Evolutionary conservation across 2,888 invertebrate species (phyloP).

Genomic region (Drosophila helvetica): DNA sequence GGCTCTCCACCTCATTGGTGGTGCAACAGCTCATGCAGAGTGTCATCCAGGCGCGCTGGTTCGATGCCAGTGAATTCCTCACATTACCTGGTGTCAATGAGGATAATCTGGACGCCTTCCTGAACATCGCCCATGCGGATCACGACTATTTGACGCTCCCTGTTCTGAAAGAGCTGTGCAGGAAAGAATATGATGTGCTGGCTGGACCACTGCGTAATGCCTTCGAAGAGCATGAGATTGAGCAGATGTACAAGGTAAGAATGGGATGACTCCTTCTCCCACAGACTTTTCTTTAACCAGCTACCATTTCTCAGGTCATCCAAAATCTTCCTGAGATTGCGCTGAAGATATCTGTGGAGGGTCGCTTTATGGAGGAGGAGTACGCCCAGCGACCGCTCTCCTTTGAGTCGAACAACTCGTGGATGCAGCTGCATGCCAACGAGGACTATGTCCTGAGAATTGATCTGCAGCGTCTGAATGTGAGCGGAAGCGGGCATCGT

Average conservation of each 20-base stretch:
- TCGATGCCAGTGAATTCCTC: slow-evolving; percentile 89
- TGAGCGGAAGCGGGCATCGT: slow-evolving; percentile 83
- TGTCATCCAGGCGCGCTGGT: slow-evolving; percentile 95
- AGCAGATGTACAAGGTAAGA: slow-evolving; percentile 87
- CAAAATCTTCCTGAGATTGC: slow-evolving; percentile 88
- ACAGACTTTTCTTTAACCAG: neutral
- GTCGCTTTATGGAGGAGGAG: slow-evolving; percentile 83
- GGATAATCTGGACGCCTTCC: slow-evolving; percentile 87
- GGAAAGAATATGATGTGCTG: slow-evolving; percentile 86
- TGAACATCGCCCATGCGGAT: slow-evolving; percentile 80
- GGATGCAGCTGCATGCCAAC: slow-evolving; percentile 88
- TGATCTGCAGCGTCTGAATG: slow-evolving; percentile 85
- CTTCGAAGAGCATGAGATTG: slow-evolving; percentile 88
- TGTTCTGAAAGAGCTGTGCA: slow-evolving; percentile 79
- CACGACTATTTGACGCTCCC: slow-evolving; percentile 80
- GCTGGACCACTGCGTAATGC: slow-evolving; percentile 87
- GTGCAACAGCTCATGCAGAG: slow-evolving; percentile 93
- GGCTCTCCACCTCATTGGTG: slow-evolving; percentile 92
- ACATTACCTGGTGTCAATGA: slow-evolving; percentile 91
- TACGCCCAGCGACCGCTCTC: slow-evolving; percentile 74
- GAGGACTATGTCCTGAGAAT: slow-evolving; percentile 90
- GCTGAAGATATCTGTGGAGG: slow-evolving; percentile 86
- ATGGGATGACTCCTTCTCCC: neutral
- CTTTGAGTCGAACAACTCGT: slow-evolving; percentile 84
- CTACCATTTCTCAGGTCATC: slow-evolving; percentile 84